These are phyloP conservation scores for Glomeris maerens DNA, from an alignment of 1,140 invertebrate species.

Conservation along the genomic window DNA sequence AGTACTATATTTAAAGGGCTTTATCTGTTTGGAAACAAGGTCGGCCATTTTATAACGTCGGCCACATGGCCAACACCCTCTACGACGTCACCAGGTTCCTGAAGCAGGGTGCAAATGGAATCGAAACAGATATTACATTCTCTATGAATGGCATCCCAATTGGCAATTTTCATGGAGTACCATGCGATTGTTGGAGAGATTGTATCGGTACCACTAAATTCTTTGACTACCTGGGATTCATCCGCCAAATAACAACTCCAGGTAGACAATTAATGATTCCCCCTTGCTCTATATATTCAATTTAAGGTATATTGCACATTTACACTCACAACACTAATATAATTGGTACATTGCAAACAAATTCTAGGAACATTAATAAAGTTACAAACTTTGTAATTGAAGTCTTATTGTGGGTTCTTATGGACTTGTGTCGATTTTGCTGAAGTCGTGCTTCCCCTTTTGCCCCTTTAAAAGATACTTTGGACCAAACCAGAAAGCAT, in stretches of 20 bases:
- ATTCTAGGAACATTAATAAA: too few relatives aligned
- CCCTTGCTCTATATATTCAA: too few relatives aligned
- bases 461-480: too few relatives aligned
- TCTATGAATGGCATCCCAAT: conserved; percentile 10
- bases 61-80: conserved; percentile 17
- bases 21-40: too few relatives aligned
- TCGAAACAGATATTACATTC: conserved; percentile 16
- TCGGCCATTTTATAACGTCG: conserved; percentile 16
- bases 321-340: neutral
- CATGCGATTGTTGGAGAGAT: conserved; percentile 12
- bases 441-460: too few relatives aligned
- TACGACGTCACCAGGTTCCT: conserved; percentile 12
- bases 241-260: neutral
- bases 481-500: too few relatives aligned
- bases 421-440: neutral
- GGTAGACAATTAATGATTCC: neutral
- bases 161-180: conserved; percentile 9
- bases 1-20: too few relatives aligned
- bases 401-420: too few relatives aligned
- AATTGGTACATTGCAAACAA: neutral
- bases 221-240: conserved; percentile 10
- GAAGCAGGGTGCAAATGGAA: conserved; percentile 14
- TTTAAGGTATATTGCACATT: neutral
- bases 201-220: conserved; percentile 7
- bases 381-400: too few relatives aligned